Base-by-base conservation (phyloP, 2,888 invertebrate species). In the Lagria hirta region DNA sequence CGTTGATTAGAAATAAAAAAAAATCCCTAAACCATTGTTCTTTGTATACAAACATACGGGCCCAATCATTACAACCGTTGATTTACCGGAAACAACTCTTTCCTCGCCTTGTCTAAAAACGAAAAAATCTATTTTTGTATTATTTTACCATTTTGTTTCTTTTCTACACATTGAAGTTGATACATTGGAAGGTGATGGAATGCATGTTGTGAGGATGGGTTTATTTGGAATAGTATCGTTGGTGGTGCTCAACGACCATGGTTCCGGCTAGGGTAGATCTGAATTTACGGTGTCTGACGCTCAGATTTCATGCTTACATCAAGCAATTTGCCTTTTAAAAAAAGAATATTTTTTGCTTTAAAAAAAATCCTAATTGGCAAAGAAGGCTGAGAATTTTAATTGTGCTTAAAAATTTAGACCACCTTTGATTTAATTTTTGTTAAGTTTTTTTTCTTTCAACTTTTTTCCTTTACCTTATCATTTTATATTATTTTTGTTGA, bases 11-110 rank as follows among this genome's bases (percentile, higher is more conserved):
- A n/a, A n/a, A n/a, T n/a, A n/a, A n/a, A n/a, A n/a, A n/a, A n/a
- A n/a, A n/a, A n/a, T n/a, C n/a, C n/a, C n/a, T n/a, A n/a, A 24
- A 29, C 15, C 16, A 16, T 8, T 7, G 15, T n/a, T n/a, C n/a
- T 14, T 29, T 14, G 29, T 29, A 34, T 16, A 40, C 40, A 37
- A 30, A 30, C 23, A 38, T 14, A 22, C 34, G 54, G 52, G 49
- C 43, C 36, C 47, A 47, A 48, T 56, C 57, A 52, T 55, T 57
- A 52, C 52, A 52, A 55, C 49, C 51, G 56, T 55, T 55, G 56
- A 60, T 60, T 58, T 58, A 56, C 62, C 59, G 62, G 62, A 62
- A 62, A 55, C 60, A 43, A 48, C 55, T 54, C 55, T 56, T 58
- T 54, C 53, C 57, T 52, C 49, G 52, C 52, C n/a, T n/a, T n/a